Base-by-base conservation (phyloP, 92 coral and sea anemone genomes). In the Actinostola sp. region DNA sequence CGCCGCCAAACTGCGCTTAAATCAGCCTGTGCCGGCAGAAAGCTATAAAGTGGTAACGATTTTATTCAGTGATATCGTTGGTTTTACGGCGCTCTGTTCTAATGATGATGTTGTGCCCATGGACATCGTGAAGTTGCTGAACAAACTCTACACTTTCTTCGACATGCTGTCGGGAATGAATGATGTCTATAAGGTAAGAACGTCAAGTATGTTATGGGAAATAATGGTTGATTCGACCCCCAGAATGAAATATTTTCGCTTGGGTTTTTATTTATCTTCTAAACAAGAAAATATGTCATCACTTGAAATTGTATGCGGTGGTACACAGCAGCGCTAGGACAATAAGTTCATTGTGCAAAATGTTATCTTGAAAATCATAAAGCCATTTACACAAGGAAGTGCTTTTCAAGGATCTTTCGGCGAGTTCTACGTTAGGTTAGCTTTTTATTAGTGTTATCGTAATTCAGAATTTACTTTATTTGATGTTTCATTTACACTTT, bases 81-180 rank as follows among this genome's bases (percentile, higher is more conserved):
- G 99, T 1, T 95, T 95, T 67, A 95, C 99, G 0, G 99, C 99
- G 34, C 84, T 95, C 14, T 95, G 99, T 53, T 95, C 99, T 61
- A 89, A 89, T 51, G 97, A 91, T 74, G 80, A 79, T 44, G 89
- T 95, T 14, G 99, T 95, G 0, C 99, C 99, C n/a, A 95, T 95
- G 99, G 99, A 95, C 64, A 95, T 95, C 11, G 99, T 95, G 20
- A 82, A 97, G 45, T 79, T 95, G 95, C 88, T 95, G 65, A 95
- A 95, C 65, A 91, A 84, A 50, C 78, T 95, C 46, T 95, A 95
- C 87, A 95, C 99, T 2, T 95, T 92, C 57, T 95, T 95, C 70
- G 99, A 95, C 80, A 85, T 95, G 97, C 82, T 95, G 19, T 88
- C 92, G 38, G 99, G 99, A 9, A 85, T 95, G 82, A 82, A 95